Evolutionary conservation across 2,888 invertebrate genomes (phyloP), one percentile per base, ranked within the genome.

Genomic region (Dryobotodes eremita): DNA sequence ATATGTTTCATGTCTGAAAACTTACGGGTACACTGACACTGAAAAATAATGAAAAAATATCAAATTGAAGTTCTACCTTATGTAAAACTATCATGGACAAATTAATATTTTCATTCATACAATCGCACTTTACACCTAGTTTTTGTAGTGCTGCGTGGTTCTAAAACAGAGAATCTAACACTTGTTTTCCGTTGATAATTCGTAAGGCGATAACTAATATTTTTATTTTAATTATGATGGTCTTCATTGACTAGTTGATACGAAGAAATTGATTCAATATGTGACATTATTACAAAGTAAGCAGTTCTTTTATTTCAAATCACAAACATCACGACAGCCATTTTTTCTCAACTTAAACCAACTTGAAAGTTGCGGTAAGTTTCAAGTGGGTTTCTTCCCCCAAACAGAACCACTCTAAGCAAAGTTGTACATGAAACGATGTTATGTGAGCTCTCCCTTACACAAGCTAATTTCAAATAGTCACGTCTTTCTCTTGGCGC

Each of bases 401-500:
- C 50, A 46, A 42, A 50, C 64, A 59, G 61, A 65, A 76, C 31
- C 31, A 72, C 69, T 76, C 57, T 42, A 48, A 61, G 76, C 70
- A 77, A 78, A 80, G 72, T 86, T 72, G 78, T 66, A 36, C 26
- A 64, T 53, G 72, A 85, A 81, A 83, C 79, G 57, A 71, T 55
- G 75, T 80, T 64, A 78, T 86, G 86, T 89, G 83, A 81, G 88
- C 82, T 74, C 82, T 72, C 78, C 86, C 71, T 88, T 79, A 89
- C 71, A 42, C 70, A 73, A 88, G 85, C 88, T 89, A 86, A 89
- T 89, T 89, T 85, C 85, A 85, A 85, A 86, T 81, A 89, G 88
- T 89, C 88, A 89, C 89, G 88, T 88, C 85, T 62, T 62, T 62
- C 36, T 62, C 36, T 80, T 26, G 71, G 89, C 85, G 73, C 88